Percentiles rank a stretch among this genome's conserved stretches.
Conservation (phyloP, 2,797 vertebrate species). For the Gorsachius magnificus region DNA sequence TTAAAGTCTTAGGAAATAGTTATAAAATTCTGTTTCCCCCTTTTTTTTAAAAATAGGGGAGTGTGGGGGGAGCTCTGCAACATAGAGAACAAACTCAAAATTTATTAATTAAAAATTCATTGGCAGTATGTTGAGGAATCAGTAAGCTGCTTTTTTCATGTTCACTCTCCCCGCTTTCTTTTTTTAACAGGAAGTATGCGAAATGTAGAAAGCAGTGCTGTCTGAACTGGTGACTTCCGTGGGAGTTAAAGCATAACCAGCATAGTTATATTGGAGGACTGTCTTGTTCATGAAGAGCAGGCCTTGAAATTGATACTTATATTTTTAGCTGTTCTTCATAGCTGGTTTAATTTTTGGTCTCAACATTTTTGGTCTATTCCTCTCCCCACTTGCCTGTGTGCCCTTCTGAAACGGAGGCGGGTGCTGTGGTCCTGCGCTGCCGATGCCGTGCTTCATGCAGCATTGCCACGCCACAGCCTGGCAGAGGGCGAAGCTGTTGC, state of each 20-base stretch:
- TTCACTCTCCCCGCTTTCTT: not conserved
- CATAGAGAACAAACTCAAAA: not conserved
- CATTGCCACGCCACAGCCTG: not conserved
- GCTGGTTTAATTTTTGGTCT: not conserved
- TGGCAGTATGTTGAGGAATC: not conserved
- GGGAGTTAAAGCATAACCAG: not conserved
- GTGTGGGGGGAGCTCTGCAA: not conserved
- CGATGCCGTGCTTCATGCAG: not conserved
- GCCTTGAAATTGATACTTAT: not conserved
- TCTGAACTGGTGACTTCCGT: not conserved
- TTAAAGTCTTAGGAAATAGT: not conserved
- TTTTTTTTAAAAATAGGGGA: not conserved
- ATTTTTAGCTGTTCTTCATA: not conserved
- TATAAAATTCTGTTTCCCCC: not conserved
- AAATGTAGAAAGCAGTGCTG: not conserved
- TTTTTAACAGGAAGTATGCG: not conserved
- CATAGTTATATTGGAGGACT: not conserved
- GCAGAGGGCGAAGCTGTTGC: not conserved
- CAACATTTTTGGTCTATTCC: not conserved
- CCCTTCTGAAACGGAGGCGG: not conserved
- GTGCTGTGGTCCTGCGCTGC: too few relatives aligned
- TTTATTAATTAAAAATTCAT: not conserved
- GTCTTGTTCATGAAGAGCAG: not conserved
- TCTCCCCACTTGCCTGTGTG: not conserved
- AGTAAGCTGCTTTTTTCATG: not conserved